Base-by-base conservation (phyloP, 2,113 vertebrate species). In the Sander lucioperca region DNA sequence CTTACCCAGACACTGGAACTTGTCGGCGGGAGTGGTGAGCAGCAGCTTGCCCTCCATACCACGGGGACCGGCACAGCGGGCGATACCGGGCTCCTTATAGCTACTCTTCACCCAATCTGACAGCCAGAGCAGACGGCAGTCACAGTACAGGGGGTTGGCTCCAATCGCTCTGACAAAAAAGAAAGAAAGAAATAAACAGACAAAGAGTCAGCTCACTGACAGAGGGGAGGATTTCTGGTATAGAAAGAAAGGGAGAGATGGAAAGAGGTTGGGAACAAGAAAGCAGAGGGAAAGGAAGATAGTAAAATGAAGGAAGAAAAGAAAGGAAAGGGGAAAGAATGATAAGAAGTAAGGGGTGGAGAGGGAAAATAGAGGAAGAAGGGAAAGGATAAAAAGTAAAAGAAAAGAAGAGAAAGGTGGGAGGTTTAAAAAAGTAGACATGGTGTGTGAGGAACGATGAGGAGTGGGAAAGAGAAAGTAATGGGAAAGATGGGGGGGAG, bases 71-170 rank as follows among this genome's bases (percentile, higher is more conserved):
- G 96, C 91, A 0, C 98, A 99, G 92, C 98, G 98, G 68, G 98
- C 98, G 10, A 99, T 99, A 48, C 98, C 98, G 0, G 98, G 98
- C 87, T 99, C 98, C 91, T 99, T 99, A 89, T 99, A 99, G 25
- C 98, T 97, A 0, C 98, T 99, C 94, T 99, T 99, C 87, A 99
- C 98, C 98, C 98, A 99, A 87, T 96, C 94, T 0, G 98, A 99
- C 68, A 99, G 96, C 98, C 98, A 99, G 84, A 97, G 98, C 82
- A 99, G 95, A 25, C 96, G 95, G 83, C 98, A 99, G 95, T 97
- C 97, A 43, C 98, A 99, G 94, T 98, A 96, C 84, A 99, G 92
- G 0, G 98, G 98, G 89, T 99, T 99, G 81, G 98, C 97, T 30
- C 98, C 98, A 0, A 99, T 98, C 56, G 98, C 98, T 77, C 95